These are phyloP conservation scores for Drosophila burlai DNA, from an alignment of 1,140 invertebrate genomes.

Conservation along the genomic window DNA sequence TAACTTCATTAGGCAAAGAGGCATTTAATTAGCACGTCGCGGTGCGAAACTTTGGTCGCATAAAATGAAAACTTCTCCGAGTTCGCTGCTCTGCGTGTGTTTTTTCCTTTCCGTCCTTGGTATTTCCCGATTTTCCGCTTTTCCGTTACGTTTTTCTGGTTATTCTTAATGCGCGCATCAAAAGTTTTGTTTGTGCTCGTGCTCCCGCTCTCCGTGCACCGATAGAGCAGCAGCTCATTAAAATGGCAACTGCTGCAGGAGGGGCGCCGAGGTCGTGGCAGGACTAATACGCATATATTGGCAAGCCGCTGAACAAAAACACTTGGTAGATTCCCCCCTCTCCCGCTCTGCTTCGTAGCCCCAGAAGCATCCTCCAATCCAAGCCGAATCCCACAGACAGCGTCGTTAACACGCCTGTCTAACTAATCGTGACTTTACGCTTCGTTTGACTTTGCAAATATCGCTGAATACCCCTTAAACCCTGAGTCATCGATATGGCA, in stretches of 20 bases:
- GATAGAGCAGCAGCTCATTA: slow-evolving; percentile 69
- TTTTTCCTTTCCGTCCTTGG: slow-evolving; percentile 5
- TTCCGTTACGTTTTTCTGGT: slow-evolving; percentile 41
- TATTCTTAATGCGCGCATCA: slow-evolving; percentile 67
- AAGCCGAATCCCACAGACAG: slow-evolving; percentile 32
- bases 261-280: slow-evolving; percentile 26
- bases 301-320: slow-evolving; percentile 51
- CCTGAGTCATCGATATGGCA: slow-evolving; percentile 66
- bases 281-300: slow-evolving; percentile 57
- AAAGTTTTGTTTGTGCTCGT: slow-evolving; percentile 71
- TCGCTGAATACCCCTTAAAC: slow-evolving; percentile 58
- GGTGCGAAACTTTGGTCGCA: slow-evolving; percentile 65
- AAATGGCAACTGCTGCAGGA: slow-evolving; percentile 65
- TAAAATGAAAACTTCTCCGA: slow-evolving; percentile 62
- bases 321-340: neutral
- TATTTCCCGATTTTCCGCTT: slow-evolving; percentile 31
- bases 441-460: slow-evolving; percentile 85
- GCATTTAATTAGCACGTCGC: slow-evolving; percentile 82
- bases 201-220: slow-evolving; percentile 33
- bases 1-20: slow-evolving; percentile 81
- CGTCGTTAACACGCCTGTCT: slow-evolving; percentile 84
- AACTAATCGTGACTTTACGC: slow-evolving; percentile 85
- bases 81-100: slow-evolving; percentile 17
- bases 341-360: neutral
- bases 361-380: slow-evolving; percentile 1